phyloP scores from a whole-genome alignment of 1,140 invertebrate genomes.

The Phymastichus coffea region DNA sequence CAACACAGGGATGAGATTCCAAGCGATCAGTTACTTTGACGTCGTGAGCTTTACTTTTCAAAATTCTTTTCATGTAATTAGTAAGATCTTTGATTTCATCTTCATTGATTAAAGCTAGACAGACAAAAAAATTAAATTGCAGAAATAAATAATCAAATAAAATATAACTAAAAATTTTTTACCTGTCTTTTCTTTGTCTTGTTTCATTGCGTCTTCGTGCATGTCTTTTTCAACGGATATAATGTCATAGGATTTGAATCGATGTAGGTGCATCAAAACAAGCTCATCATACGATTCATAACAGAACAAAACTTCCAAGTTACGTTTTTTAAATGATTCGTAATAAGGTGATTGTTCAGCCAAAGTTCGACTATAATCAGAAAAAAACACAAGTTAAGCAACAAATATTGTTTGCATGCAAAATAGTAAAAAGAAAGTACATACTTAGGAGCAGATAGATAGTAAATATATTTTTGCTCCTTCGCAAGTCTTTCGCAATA shows the following conservation, averaged over 20 bases:
- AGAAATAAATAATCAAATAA: constrained; percentile 12
- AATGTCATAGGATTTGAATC: constrained; percentile 78
- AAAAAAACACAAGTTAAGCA: no score
- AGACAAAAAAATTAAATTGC: constrained; percentile 52
- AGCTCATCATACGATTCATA: constrained; percentile 96
- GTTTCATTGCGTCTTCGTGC: constrained; percentile 68
- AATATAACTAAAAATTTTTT: constrained; percentile 25
- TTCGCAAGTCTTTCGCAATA: constrained; percentile 75
- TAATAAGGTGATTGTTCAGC: constrained; percentile 94
- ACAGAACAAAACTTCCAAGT: constrained; percentile 92
- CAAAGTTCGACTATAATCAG: constrained; percentile 73
- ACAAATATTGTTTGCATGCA: not conserved
- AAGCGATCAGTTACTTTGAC: constrained; percentile 82
- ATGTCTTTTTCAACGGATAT: constrained; percentile 94
- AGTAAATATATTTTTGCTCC: constrained; percentile 87
- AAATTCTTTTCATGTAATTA: constrained; percentile 71
- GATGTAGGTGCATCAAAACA: constrained; percentile 84
- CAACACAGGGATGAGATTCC: constrained; percentile 88
- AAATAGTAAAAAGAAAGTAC: not conserved
- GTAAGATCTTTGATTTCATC: constrained; percentile 75
- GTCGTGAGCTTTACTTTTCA: constrained; percentile 76
- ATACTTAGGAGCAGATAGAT: constrained; percentile 89
- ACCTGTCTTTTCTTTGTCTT: constrained; percentile 58
- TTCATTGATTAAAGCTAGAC: constrained; percentile 69
- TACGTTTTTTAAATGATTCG: constrained; percentile 84